These are phyloP conservation scores for Odocoileus hemionus DNA, from an alignment of 2,113 vertebrate species.

Conservation along the genomic window DNA sequence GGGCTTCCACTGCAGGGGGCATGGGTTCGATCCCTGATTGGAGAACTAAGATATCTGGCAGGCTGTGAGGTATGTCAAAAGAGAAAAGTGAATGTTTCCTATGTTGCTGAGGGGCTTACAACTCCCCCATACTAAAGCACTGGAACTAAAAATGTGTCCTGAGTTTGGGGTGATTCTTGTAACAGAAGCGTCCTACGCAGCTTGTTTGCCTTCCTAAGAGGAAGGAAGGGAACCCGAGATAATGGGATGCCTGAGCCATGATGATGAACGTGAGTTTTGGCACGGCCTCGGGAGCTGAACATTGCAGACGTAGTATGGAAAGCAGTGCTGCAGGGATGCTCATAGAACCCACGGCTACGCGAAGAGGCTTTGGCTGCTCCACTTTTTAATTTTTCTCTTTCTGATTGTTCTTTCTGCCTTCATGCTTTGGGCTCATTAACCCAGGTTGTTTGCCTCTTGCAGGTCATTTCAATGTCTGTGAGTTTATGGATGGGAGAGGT, in stretches of 20 bases:
- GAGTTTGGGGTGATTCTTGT: not conserved
- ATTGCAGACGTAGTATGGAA: rapidly evolving
- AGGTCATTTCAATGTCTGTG: not conserved
- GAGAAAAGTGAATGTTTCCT: not conserved
- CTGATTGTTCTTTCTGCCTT: not conserved
- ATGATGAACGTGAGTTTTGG: not conserved
- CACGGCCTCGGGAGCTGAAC: not conserved
- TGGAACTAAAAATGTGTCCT: not conserved
- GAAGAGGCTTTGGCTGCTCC: not conserved
- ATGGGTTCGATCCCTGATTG: not conserved
- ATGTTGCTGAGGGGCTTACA: not conserved
- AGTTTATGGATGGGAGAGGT: not conserved
- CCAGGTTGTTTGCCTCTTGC: not conserved
- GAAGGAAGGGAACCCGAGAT: not conserved
- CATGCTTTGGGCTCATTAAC: not conserved
- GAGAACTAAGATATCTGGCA: not conserved
- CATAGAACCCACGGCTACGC: rapidly evolving
- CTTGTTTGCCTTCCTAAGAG: not conserved
- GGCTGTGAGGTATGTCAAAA: not conserved
- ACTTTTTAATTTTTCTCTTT: not conserved
- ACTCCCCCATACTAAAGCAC: not conserved
- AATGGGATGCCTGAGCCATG: not conserved
- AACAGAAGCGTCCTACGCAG: not conserved
- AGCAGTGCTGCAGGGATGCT: not conserved
- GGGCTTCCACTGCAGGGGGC: not conserved